Conservation (phyloP, 2,888 invertebrate genomes). For the Zaprionus bogoriensis region DNA sequence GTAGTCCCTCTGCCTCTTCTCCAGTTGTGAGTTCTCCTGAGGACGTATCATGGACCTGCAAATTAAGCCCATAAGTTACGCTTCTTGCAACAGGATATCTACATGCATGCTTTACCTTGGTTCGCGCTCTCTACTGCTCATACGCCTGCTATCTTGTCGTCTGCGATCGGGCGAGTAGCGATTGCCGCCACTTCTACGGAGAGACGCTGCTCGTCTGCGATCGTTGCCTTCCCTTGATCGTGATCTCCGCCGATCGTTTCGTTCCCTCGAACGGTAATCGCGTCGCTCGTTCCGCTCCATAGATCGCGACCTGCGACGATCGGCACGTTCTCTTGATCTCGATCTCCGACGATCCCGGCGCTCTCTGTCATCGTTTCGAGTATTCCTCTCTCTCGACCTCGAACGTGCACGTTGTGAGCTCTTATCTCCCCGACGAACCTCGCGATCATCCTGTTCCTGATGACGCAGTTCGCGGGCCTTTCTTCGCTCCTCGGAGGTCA, state of each 20-base stretch:
- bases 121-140: conserved; percentile 21
- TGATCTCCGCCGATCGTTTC: neutral
- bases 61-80: no score
- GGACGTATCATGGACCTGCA: neutral
- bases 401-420: conserved; percentile 31
- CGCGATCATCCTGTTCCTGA: conserved; percentile 48
- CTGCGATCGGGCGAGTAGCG: conserved; percentile 26
- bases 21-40: neutral
- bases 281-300: conserved; percentile 10
- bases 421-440: conserved; percentile 16
- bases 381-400: conserved; percentile 8
- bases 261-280: conserved; percentile 2
- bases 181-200: conserved; percentile 10
- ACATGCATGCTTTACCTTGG: conserved; percentile 34
- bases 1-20: neutral
- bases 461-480: conserved; percentile 70
- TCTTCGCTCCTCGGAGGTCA: conserved; percentile 55
- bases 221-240: conserved; percentile 6
- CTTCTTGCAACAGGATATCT: no score
- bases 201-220: conserved; percentile 16
- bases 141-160: conserved; percentile 14
- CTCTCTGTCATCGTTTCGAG: neutral
- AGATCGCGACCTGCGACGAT: neutral
- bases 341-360: neutral
- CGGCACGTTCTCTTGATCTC: neutral